These are phyloP conservation scores for Cetoscarus ocellatus DNA, from an alignment of 2,797 vertebrate species.

Conservation along the genomic window DNA sequence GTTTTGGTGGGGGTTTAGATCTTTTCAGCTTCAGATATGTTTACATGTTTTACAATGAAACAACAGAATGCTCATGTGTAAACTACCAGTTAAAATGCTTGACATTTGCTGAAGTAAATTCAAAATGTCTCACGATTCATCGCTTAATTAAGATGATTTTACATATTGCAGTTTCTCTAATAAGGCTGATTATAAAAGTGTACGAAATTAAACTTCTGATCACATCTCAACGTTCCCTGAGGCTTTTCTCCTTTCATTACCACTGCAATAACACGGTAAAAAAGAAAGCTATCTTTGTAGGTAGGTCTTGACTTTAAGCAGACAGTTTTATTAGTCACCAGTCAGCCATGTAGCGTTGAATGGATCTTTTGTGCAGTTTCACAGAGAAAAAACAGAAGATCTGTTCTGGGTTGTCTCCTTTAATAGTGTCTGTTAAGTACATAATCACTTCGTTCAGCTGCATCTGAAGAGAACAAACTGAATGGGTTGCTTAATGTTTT, in stretches of 20 bases:
- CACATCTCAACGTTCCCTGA: slow-evolving; percentile 26
- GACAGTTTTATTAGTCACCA: slow-evolving; percentile 16
- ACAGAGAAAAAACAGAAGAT: slow-evolving; percentile 4
- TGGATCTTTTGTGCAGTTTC: slow-evolving; percentile 23
- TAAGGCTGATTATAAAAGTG: not conserved
- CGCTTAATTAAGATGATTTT: not conserved
- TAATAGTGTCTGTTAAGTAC: slow-evolving; percentile 21
- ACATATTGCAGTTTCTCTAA: not conserved
- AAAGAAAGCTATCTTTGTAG: slow-evolving; percentile 10
- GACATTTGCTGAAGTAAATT: too few species aligned
- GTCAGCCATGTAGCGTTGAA: slow-evolving; percentile 9
- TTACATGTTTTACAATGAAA: not conserved
- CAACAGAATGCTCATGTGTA: too few species aligned
- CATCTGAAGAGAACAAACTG: not conserved
- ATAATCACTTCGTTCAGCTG: slow-evolving; percentile 12
- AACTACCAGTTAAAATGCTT: too few species aligned
- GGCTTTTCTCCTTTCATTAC: slow-evolving; percentile 31
- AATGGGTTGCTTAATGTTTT: not conserved
- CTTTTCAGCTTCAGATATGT: not conserved
- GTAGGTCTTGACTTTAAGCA: not conserved
- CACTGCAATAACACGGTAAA: slow-evolving; percentile 22
- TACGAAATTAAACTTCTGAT: slow-evolving; percentile 3
- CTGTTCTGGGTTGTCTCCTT: not conserved
- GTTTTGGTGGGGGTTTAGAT: too few species aligned
- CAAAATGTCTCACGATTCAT: not conserved